Evolutionary conservation across 1,140 invertebrate species (phyloP).

Genomic region (Anoplophora glabripennis): DNA sequence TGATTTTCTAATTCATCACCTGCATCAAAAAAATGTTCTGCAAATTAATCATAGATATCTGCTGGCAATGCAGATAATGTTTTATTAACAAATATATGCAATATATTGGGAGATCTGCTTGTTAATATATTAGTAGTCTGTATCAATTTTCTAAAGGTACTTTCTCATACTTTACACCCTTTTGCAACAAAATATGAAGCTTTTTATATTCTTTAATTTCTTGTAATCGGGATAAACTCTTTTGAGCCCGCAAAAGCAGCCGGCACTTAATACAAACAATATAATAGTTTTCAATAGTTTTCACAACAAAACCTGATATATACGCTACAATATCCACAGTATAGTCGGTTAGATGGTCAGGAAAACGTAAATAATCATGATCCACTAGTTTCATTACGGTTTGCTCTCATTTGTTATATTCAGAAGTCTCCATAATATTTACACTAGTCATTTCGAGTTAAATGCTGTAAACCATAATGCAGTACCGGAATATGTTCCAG

Average conservation of each 20-base stretch:
- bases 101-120: neutral
- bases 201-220: slow-evolving; percentile 10
- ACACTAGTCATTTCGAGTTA: neutral
- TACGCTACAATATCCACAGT: slow-evolving; percentile 6
- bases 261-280: slow-evolving; percentile 3
- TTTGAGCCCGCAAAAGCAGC: neutral
- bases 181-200: neutral
- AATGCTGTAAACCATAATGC: neutral
- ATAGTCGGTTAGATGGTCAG: slow-evolving; percentile 1
- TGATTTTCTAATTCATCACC: slow-evolving; percentile 16
- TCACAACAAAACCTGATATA: neutral
- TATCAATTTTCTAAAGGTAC: slow-evolving; percentile 6
- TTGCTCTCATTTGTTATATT: slow-evolving; percentile 2
- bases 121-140: slow-evolving; percentile 11
- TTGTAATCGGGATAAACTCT: slow-evolving; percentile 2
- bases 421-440: neutral
- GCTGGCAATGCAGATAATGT: neutral
- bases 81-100: neutral
- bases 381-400: neutral
- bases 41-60: slow-evolving; percentile 5
- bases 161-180: slow-evolving; percentile 5
- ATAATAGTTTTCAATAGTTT: slow-evolving; percentile 3
- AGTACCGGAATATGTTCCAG: slow-evolving; percentile 13
- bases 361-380: neutral
- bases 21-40: slow-evolving; percentile 10